Conservation (phyloP, 2,888 invertebrate species). For the Itoplectis maculator region DNA sequence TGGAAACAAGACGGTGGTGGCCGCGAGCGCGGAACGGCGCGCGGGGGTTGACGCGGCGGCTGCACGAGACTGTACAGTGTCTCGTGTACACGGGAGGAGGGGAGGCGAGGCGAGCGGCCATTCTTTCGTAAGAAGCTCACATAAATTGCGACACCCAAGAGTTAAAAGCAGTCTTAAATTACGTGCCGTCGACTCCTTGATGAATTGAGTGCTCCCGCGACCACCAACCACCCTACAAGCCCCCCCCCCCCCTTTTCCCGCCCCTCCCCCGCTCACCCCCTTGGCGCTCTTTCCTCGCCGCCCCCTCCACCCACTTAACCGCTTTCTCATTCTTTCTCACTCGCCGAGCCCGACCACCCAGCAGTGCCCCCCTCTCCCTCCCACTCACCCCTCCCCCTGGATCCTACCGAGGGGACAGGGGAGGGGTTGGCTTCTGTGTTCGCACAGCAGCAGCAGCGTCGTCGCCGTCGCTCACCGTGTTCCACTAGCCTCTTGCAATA, state of each 20-base stretch:
- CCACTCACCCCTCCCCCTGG: too few relatives aligned
- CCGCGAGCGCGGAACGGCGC: constrained; percentile 54
- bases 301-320: constrained; percentile 57
- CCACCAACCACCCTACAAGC: constrained; percentile 71
- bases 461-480: too few relatives aligned
- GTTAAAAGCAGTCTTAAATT: constrained; percentile 85
- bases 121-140: constrained; percentile 85
- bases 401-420: too few relatives aligned
- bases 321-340: constrained; percentile 64
- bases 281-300: too few relatives aligned
- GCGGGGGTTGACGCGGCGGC: constrained; percentile 59
- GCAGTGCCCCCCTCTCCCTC: constrained; percentile 43
- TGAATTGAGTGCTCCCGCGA: constrained; percentile 84
- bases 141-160: constrained; percentile 85
- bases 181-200: constrained; percentile 84
- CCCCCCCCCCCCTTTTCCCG: constrained; percentile 49
- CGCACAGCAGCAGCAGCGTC: constrained; percentile 50
- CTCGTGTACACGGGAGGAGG: constrained; percentile 77
- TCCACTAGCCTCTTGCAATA: constrained; percentile 70
- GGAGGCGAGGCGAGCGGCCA: constrained; percentile 77
- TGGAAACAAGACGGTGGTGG: constrained; percentile 61
- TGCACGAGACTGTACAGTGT: constrained; percentile 72
- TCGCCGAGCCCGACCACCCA: constrained; percentile 63
- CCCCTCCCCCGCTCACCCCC: constrained; percentile 57
- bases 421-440: constrained; percentile 55